These are phyloP conservation scores for Chymomyza amoena DNA, from an alignment of 2,888 invertebrate genomes.

Conservation along the genomic window DNA sequence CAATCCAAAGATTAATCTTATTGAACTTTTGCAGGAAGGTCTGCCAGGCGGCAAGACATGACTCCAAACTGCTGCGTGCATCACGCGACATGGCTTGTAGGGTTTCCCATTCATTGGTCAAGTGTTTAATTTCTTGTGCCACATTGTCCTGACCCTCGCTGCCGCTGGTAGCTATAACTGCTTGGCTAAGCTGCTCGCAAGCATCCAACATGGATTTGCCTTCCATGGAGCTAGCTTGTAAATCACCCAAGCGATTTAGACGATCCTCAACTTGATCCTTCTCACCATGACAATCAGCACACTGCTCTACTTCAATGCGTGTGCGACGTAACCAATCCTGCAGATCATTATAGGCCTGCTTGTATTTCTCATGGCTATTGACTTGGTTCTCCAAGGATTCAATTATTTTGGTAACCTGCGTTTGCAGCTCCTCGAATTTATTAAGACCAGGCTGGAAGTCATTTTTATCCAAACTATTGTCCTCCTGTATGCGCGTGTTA, in stretches of 20 bases:
- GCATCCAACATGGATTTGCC: constrained; percentile 87
- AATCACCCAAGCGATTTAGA: constrained; percentile 85
- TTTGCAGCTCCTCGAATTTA: constrained; percentile 85
- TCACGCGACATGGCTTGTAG: constrained; percentile 88
- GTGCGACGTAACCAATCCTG: constrained; percentile 91
- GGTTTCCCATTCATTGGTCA: constrained; percentile 90
- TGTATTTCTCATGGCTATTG: constrained; percentile 91
- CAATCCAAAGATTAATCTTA: constrained; percentile 87
- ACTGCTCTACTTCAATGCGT: constrained; percentile 90
- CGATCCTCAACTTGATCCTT: constrained; percentile 88
- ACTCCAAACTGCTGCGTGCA: constrained; percentile 86
- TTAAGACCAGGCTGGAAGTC: constrained; percentile 86
- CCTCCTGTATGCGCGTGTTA: constrained; percentile 86
- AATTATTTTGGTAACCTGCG: constrained; percentile 84
- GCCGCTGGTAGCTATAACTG: constrained; percentile 87
- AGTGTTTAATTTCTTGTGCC: constrained; percentile 88
- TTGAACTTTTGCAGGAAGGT: constrained; percentile 87
- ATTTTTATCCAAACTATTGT: constrained; percentile 83
- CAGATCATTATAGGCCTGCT: constrained; percentile 88
- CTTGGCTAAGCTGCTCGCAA: constrained; percentile 86
- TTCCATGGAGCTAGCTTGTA: constrained; percentile 84
- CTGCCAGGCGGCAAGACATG: constrained; percentile 89
- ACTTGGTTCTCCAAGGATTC: constrained; percentile 90
- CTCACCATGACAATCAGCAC: constrained; percentile 93
- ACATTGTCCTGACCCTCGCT: constrained; percentile 90